These are phyloP conservation scores for Hirudo medicinalis DNA, from an alignment of 1,140 invertebrate genomes.

Conservation along the genomic window DNA sequence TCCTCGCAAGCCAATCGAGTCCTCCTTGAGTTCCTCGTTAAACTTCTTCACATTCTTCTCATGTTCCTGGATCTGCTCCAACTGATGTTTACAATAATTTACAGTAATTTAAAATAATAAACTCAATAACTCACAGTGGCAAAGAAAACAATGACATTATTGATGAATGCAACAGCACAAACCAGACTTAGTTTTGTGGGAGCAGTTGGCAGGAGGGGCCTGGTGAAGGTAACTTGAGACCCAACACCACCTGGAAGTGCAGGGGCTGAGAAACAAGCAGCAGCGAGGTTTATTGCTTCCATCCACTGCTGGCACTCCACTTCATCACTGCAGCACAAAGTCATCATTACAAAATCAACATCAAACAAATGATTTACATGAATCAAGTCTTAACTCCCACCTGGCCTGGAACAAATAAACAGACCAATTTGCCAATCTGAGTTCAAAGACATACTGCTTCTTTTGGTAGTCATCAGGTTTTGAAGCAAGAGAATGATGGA, in stretches of 20 bases:
- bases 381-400: conserved; percentile 43
- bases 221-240: conserved; percentile 80
- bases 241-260: conserved; percentile 78
- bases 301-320: conserved; percentile 86
- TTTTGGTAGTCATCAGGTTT: conserved; percentile 92
- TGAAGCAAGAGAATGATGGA: conserved; percentile 85
- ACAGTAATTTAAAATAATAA: too few species aligned
- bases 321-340: conserved; percentile 56
- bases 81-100: conserved; percentile 44
- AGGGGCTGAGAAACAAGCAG: conserved; percentile 82
- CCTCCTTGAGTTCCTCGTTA: conserved; percentile 60
- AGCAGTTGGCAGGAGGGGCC: conserved; percentile 74
- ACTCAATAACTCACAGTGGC: too few species aligned
- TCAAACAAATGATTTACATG: not conserved
- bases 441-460: conserved; percentile 85
- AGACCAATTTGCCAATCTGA: conserved; percentile 86
- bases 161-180: conserved; percentile 34
- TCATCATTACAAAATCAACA: not conserved
- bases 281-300: conserved; percentile 93
- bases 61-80: conserved; percentile 69
- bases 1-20: conserved; percentile 56
- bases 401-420: conserved; percentile 94
- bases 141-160: not conserved
- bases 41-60: conserved; percentile 58
- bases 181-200: conserved; percentile 77